Evolutionary conservation across 1,140 invertebrate genomes (phyloP).

Genomic region (Psilanteris sp.): DNA sequence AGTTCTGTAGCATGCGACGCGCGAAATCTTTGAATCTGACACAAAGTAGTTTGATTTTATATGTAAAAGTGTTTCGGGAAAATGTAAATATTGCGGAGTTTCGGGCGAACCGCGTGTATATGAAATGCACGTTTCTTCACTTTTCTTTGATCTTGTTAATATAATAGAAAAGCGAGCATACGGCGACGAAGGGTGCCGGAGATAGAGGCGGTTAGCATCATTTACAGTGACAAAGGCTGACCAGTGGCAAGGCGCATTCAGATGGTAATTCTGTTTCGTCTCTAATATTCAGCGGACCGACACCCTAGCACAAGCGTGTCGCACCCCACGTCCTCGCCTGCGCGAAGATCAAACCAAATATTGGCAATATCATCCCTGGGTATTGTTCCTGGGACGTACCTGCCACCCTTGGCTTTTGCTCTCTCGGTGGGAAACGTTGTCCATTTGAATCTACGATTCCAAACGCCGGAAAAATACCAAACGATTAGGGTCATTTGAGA

Average conservation of each 20-base stretch:
- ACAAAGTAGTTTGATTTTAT: slow-evolving; percentile 1
- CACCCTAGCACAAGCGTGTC: slow-evolving; percentile 55
- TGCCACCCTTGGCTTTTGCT: slow-evolving; percentile 50
- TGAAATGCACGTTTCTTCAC: slow-evolving; percentile 14
- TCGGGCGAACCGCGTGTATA: too few species aligned
- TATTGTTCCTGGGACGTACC: slow-evolving; percentile 69
- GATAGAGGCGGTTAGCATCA: slow-evolving; percentile 67
- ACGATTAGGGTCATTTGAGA: slow-evolving; percentile 25
- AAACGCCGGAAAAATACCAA: slow-evolving; percentile 57
- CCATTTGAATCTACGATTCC: slow-evolving; percentile 68
- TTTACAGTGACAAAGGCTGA: slow-evolving; percentile 74
- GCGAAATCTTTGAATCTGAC: neutral
- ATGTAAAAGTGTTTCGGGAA: neutral
- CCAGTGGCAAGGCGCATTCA: slow-evolving; percentile 73
- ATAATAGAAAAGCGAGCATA: slow-evolving; percentile 56
- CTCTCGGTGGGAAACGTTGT: slow-evolving; percentile 65
- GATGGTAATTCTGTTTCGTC: slow-evolving; percentile 75
- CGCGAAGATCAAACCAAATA: slow-evolving; percentile 79
- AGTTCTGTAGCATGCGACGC: too few species aligned
- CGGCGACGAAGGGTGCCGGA: slow-evolving; percentile 50
- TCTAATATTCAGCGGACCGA: slow-evolving; percentile 72
- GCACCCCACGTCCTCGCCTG: slow-evolving; percentile 59
- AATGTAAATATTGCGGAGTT: slow-evolving; percentile 1
- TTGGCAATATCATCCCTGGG: slow-evolving; percentile 78
- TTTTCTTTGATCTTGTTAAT: slow-evolving; percentile 47